A percentile compares a stretch with the other conserved stretches of the same genome.
These are phyloP conservation scores for Thyatira batis DNA, from an alignment of 2,888 invertebrate genomes.

Conservation along the genomic window DNA sequence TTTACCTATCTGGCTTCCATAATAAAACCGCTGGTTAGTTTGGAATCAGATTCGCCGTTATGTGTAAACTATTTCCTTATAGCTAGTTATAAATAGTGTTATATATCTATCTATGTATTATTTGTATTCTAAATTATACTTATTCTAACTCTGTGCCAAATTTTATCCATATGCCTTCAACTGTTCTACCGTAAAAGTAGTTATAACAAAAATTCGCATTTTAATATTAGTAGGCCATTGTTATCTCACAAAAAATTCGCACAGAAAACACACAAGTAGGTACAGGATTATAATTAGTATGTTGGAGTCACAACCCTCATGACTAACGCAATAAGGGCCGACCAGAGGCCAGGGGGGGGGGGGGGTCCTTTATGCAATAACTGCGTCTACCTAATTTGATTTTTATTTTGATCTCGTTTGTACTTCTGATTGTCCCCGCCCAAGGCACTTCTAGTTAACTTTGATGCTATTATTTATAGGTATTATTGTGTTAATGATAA, in stretches of 20 bases:
- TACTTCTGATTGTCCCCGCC: slow-evolving; percentile 53
- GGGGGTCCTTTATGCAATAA: slow-evolving; percentile 51
- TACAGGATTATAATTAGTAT: slow-evolving; percentile 54
- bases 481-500: slow-evolving; percentile 10
- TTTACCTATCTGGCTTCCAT: too few relatives aligned
- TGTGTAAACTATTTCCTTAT: too few relatives aligned
- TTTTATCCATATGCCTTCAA: too few relatives aligned
- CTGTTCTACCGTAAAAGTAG: too few relatives aligned
- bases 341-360: slow-evolving; percentile 15
- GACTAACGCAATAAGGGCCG: slow-evolving; percentile 39
- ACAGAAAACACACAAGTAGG: slow-evolving; percentile 29
- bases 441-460: slow-evolving; percentile 36
- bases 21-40: too few relatives aligned
- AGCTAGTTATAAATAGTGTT: too few relatives aligned
- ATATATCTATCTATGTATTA: too few relatives aligned
- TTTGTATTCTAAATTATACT: too few relatives aligned
- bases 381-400: slow-evolving; percentile 59
- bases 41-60: too few relatives aligned
- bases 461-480: slow-evolving; percentile 22
- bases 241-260: slow-evolving; percentile 11
- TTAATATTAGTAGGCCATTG: background rate
- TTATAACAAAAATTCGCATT: too few relatives aligned
- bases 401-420: slow-evolving; percentile 76
- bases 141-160: too few relatives aligned
- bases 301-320: slow-evolving; percentile 15